Conservation (phyloP, 2,113 vertebrate genomes). For the Chroicocephalus ridibundus region DNA sequence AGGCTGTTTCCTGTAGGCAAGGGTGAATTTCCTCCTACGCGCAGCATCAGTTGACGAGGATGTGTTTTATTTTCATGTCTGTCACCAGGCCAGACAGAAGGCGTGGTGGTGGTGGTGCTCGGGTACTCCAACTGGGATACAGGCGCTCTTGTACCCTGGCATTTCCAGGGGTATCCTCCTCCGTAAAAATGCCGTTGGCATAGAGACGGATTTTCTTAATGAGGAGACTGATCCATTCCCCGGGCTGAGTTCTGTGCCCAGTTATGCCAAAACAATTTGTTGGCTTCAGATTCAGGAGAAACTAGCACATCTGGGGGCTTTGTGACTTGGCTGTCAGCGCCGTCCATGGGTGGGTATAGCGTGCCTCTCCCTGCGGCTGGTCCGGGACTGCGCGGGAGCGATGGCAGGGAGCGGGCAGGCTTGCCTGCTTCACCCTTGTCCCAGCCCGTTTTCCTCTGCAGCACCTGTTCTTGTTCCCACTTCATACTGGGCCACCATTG, state of each 20-base stretch:
- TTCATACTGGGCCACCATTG: not conserved
- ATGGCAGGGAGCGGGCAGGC: not conserved
- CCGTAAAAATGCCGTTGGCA: not conserved
- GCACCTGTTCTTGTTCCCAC: not conserved
- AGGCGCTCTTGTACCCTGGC: accelerated
- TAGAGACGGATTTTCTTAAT: not conserved
- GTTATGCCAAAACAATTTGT: not conserved
- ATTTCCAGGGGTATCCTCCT: not conserved
- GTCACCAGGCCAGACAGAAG: not conserved
- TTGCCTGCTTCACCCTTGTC: not conserved
- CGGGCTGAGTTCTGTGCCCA: not conserved
- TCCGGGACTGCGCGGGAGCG: accelerated
- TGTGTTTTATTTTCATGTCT: not conserved
- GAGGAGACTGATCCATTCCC: not conserved
- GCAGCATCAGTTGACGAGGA: not conserved
- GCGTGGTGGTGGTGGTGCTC: not conserved
- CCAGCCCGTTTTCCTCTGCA: not conserved
- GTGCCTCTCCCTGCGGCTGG: accelerated
- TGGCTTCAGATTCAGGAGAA: not conserved
- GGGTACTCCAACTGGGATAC: not conserved
- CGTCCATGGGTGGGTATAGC: accelerated
- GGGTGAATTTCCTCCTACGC: not conserved
- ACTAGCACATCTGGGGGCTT: not conserved
- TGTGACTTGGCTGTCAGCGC: not conserved
- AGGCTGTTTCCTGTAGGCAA: not conserved